Conservation (phyloP, 2,797 vertebrate species). For the Cirrhinus mrigala region DNA sequence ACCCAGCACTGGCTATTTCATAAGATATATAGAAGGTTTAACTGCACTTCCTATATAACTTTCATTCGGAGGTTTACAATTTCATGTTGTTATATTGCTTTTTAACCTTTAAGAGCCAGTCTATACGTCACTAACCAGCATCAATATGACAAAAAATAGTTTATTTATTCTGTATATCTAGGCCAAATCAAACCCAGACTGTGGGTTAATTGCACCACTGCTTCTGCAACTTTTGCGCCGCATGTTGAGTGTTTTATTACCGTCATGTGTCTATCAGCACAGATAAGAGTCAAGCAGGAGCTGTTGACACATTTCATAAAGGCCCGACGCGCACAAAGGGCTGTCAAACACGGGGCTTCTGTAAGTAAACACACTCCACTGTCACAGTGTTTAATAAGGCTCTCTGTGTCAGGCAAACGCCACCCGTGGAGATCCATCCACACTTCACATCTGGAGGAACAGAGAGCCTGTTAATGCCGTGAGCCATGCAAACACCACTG, state of each 20-base stretch:
- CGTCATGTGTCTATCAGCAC: constrained; percentile 77
- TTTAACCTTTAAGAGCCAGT: neutral
- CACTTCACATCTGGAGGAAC: constrained; percentile 41
- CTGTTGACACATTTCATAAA: constrained; percentile 84
- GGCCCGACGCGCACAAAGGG: constrained; percentile 71
- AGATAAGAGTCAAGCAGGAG: constrained; percentile 79
- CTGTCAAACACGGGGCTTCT: constrained; percentile 81
- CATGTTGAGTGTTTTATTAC: constrained; percentile 78
- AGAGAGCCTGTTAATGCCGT: neutral
- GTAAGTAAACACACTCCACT: constrained; percentile 77
- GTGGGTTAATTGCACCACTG: constrained; percentile 74
- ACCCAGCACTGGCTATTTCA: neutral
- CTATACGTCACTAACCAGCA: neutral
- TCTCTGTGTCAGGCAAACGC: constrained; percentile 20
- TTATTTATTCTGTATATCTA: constrained; percentile 71
- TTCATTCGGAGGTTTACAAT: neutral
- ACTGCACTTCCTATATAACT: neutral
- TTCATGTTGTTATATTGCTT: neutral
- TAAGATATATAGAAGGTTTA: neutral
- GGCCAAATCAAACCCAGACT: constrained; percentile 74
- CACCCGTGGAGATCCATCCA: constrained; percentile 32
- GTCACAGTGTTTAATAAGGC: constrained; percentile 68
- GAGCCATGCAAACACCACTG: neutral
- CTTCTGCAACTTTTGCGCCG: constrained; percentile 61
- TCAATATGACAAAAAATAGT: neutral